Base-by-base conservation (phyloP, 1,140 invertebrate genomes). In the Ylistrum balloti region DNA sequence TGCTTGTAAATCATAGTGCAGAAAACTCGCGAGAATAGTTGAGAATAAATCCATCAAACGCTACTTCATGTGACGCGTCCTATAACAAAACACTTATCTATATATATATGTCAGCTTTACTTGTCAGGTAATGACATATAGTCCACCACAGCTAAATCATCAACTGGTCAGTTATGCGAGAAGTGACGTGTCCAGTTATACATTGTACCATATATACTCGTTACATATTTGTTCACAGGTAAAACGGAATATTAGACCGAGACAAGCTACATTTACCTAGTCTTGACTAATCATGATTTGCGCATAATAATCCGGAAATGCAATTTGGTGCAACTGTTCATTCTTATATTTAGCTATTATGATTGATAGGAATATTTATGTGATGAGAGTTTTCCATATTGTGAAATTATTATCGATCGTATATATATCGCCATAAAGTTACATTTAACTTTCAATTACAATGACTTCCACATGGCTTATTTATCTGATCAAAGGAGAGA, bases 121-220 rank as follows among this genome's bases (percentile, higher is more conserved):
- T 74, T 74, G 56, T 74, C 56, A 74, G n/a, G 3, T 5, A 5
- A 28, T 74, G 56, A 74, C 56, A 74, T 74, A 74, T 28, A 28
- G 22, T 74, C 9, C 56, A 74, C 56, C 56, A 28, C n/a, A 28
- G 56, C 22, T 28, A 56, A 56, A 56, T 56, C 45, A n/a, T 74
- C 22, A 74, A 74, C 56, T 74, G 56, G 56, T 74, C 56, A 74
- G 56, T 74, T 74, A 74, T 74, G 56, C n/a, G 56, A 74, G 56
- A 74, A 74, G n/a, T 74, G 56, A 74, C 56, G 56, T 74, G 56
- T 74, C 56, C 56, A 74, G 56, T 74, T 74, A 74, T 74, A 28
- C 13, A n/a, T 38, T 38, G 35, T 38, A 13, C 3, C 2, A 28
- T n/a, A 74, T n/a, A 74, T 74, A 74, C 11, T 28, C 3, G 22